Base-by-base conservation (phyloP, 2,888 invertebrate genomes). In the Temnothorax ravouxi region DNA sequence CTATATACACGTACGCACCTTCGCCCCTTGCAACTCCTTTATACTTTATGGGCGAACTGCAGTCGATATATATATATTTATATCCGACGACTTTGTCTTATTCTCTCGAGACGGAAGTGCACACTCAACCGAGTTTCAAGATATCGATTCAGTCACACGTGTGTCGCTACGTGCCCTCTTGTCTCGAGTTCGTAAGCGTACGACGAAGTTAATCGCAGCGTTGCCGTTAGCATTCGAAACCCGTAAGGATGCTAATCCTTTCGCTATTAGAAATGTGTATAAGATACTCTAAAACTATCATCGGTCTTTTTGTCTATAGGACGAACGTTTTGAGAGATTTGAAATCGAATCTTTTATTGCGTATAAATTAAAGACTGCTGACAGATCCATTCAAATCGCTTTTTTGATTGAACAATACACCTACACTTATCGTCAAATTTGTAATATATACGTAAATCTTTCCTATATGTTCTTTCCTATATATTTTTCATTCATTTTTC, bases 51-150 rank as follows among this genome's bases (percentile, higher is more conserved):
- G 21, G 21, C 44, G 50, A 81, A 54, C 56, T 47, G 38, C n/a
- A 62, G 71, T 62, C 64, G 67, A 81, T 84, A 81, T 72, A 72
- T n/a, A n/a, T n/a, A n/a, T n/a, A n/a, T n/a, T n/a, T n/a, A n/a
- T 74, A 81, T 47, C 21, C 29, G 56, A 62, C 71, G 80, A 72
- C 80, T 81, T 80, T 50, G 84, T 74, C 52, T 29, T 59, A 75
- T 76, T 74, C 62, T 71, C 61, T 15, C 61, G 84, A 59, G 69
- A 66, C 44, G 81, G 62, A 75, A 75, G 62, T 83, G 83, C 64
- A 38, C 76, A 61, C 83, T 83, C 84, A 76, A 83, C 84, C 83
- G 76, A 84, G 84, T 84, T 83, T 83, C 83, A 76, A 83, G 84
- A 76, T 69, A 84, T 84, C 75, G 84, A 84, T 83, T 84, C 50